Base-by-base conservation (phyloP, 2,888 invertebrate genomes). In the Agapetus fuscipes region DNA sequence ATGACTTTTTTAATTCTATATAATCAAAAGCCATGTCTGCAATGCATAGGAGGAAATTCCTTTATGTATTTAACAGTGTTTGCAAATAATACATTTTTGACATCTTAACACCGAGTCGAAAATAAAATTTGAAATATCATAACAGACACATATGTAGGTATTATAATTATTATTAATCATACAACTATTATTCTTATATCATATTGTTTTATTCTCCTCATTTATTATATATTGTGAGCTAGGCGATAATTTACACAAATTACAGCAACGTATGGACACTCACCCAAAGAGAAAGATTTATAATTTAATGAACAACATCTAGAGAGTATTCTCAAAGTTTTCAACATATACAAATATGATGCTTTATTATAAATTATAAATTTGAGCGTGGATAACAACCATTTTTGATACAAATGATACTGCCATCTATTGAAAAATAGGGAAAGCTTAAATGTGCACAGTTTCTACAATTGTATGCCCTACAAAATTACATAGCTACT, bases 91-190 rank as follows among this genome's bases (percentile, higher is more conserved):
- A n/a, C 9, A 11, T 28, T 11, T 28, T 28, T 4, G 32, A 3
- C n/a, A n/a, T 34, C 15, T 26, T 36, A 39, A 32, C 36, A 30
- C 36, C 40, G n/a, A 41, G 33, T 41, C 33, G 41, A 44, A 44
- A 44, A 44, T 44, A 44, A 44, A 44, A 44, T 44, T 40, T 44
- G 37, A 44, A 44, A 44, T 34, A 31, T 44, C 31, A 37, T 44
- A 44, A 44, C 44, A 44, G 36, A 44, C 20, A 34, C n/a, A 29
- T 29, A 36, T 29, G 17, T 44, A 40, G 12, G 33, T 44, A 35
- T 36, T 39, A 35, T 39, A 25, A 25, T 15, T 31, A 27, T 35
- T 35, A 17, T 34, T 35, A 27, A 28, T 29, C 33, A 7, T n/a
- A 28, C n/a, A 9, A 24, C 10, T n/a, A 24, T 24, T 24, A 9